Evolutionary conservation across 2,797 vertebrate species (phyloP).

Genomic region (Eulemur coronatus): DNA sequence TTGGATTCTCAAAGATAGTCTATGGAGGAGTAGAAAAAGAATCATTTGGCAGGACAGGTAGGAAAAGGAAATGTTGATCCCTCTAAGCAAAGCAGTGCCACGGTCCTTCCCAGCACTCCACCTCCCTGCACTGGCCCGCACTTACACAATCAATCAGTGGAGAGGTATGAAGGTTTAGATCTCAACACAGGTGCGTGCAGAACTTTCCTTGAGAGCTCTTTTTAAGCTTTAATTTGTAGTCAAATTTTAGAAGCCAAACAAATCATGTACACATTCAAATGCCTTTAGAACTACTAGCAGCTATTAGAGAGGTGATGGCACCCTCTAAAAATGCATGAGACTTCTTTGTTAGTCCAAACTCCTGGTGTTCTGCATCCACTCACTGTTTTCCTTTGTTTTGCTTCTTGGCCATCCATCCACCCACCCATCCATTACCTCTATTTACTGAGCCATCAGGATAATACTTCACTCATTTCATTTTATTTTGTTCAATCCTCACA

Average conservation of each 20-base stretch:
- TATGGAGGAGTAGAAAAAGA: slow-evolving; percentile 40
- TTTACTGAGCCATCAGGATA: neutral
- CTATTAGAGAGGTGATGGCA: neutral
- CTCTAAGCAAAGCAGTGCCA: slow-evolving; percentile 15
- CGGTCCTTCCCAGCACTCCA: neutral
- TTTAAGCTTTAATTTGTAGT: slow-evolving; percentile 7
- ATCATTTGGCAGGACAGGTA: slow-evolving; percentile 4
- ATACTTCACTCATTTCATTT: neutral
- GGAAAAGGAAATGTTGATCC: slow-evolving; percentile 56
- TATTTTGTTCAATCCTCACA: neutral
- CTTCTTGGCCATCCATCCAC: neutral
- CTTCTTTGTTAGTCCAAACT: neutral
- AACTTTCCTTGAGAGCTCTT: neutral
- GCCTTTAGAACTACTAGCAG: neutral
- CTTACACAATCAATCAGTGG: neutral
- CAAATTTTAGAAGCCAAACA: slow-evolving; percentile 29
- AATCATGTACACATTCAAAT: neutral
- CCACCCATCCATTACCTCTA: neutral
- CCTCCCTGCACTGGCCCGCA: neutral
- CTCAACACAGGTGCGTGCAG: neutral
- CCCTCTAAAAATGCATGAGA: neutral
- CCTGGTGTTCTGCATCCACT: neutral
- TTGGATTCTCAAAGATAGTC: slow-evolving; percentile 49
- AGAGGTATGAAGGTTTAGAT: neutral
- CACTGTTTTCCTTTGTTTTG: neutral